Evolutionary conservation across 2,113 vertebrate species (phyloP).

Genomic region (Maccullochella peelii): DNA sequence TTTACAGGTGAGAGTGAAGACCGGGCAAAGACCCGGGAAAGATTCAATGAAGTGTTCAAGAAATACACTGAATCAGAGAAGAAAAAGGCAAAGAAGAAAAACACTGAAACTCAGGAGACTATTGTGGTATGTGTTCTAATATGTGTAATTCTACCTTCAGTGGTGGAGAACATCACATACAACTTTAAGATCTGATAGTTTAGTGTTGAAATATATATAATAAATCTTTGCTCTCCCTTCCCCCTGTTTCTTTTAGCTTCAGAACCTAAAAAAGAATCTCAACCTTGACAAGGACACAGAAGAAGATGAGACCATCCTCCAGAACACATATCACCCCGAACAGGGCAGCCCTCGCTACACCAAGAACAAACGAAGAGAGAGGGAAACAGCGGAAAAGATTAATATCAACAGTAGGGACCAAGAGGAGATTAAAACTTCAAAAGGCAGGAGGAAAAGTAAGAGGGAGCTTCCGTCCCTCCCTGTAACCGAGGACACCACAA

Average conservation of each 20-base stretch:
- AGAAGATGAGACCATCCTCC: conserved; percentile 85
- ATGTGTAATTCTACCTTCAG: neutral
- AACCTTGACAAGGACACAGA: conserved; percentile 84
- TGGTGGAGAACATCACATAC: neutral
- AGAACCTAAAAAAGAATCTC: conserved; percentile 85
- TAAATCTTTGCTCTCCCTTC: neutral
- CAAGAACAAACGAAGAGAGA: conserved; percentile 86
- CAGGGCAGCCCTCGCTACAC: conserved; percentile 85
- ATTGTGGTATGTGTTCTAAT: conserved; percentile 84
- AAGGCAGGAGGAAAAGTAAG: conserved; percentile 83
- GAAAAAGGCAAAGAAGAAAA: conserved; percentile 86
- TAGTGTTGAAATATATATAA: neutral
- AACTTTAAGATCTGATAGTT: neutral
- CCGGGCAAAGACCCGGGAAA: conserved; percentile 89
- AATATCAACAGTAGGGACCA: conserved; percentile 76
- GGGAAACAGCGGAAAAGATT: conserved; percentile 80
- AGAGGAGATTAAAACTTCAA: conserved; percentile 71
- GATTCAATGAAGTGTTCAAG: conserved; percentile 91
- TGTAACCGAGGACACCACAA: conserved; percentile 64
- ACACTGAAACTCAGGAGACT: conserved; percentile 79
- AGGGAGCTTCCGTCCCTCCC: conserved; percentile 76
- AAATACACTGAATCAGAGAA: conserved; percentile 82
- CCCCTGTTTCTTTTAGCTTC: conserved; percentile 83
- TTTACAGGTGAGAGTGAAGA: conserved; percentile 91
- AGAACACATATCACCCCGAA: conserved; percentile 83